Base-by-base conservation (phyloP, 2,888 invertebrate species). In the Metellina segmentata region DNA sequence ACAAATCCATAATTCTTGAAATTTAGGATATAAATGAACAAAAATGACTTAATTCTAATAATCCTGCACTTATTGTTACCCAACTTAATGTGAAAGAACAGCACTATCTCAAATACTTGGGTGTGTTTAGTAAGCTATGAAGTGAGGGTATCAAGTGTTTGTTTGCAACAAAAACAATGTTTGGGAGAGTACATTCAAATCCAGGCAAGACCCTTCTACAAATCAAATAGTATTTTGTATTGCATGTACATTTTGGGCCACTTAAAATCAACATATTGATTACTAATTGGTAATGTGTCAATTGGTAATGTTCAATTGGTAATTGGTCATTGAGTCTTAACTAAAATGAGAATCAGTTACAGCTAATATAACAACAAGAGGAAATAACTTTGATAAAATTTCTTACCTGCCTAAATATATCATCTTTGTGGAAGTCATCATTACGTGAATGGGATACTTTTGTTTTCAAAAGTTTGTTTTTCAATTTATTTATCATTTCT, bases 341-440 rank as follows among this genome's bases (percentile, higher is more conserved):
- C 16, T 16, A 71, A 71, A 19, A 71, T 71, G 20, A 69, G 13
- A 69, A 69, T 69, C 11, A 5, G 69, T 69, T 69, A 1, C 16
- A 34, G 4, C 4, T 34, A 34, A 1, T 34, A 34, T 16, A 13
- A 16, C 69, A 69, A 1, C 16, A 69, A 13, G 1, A 11, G 5
- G 13, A 69, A 13, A 2, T 74, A 9, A n/a, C 6, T 19, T 6
- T 74, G 19, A 7, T n/a, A 48, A 11, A n/a, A 81, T 69, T 8
- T 19, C 20, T 49, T 87, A 91, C 91, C 87, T 91, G 91, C 82
- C 91, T 82, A 71, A 91, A 91, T 48, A 91, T 74, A 69, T 91
- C 87, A 69, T 82, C 75, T 34, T 77, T 83, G 19, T 72, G 78
- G 6, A 87, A 87, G 70, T 74, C 72, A 87, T 82, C 82, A 83